Percentiles rank a stretch among this genome's conserved stretches.
These are phyloP conservation scores for Bombyx mandarina DNA, from an alignment of 1,140 invertebrate species.

Conservation along the genomic window DNA sequence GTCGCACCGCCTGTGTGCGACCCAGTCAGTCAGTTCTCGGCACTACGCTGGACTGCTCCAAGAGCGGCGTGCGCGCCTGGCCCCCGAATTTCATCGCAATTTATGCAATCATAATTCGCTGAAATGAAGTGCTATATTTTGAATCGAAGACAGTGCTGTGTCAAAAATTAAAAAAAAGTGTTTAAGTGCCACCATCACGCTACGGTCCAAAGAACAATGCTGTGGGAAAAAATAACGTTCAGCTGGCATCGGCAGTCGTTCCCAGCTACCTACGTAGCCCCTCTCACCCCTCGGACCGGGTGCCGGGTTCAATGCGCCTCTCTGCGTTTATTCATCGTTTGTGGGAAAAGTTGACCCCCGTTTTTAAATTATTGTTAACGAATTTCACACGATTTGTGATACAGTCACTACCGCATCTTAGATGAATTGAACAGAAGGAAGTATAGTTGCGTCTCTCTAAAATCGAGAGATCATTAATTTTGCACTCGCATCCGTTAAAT, in stretches of 20 bases:
- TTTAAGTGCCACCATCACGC: constrained; percentile 40
- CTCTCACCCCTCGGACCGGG: constrained; percentile 58
- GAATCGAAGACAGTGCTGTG: constrained; percentile 24
- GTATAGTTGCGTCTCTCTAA: too few species aligned
- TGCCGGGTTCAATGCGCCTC: constrained; percentile 68
- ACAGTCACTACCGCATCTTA: constrained; percentile 48
- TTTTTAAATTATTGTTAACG: constrained; percentile 68
- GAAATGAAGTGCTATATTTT: constrained; percentile 32
- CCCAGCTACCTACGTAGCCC: constrained; percentile 64
- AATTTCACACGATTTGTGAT: constrained; percentile 60
- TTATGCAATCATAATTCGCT: constrained; percentile 28
- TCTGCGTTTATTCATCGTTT: constrained; percentile 69
- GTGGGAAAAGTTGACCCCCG: constrained; percentile 69
- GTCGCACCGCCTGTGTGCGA: constrained; percentile 28
- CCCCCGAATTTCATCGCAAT: constrained; percentile 34
- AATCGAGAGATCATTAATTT: too few species aligned
- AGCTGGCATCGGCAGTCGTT: constrained; percentile 68
- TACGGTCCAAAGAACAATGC: constrained; percentile 69
- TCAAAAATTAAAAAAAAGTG: constrained; percentile 31
- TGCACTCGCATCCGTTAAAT: too few species aligned
- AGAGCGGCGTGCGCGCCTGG: constrained; percentile 59
- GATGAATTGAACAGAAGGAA: constrained; percentile 15
- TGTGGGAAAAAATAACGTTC: constrained; percentile 72
- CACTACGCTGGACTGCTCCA: constrained; percentile 54
- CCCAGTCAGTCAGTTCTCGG: constrained; percentile 35